These are phyloP conservation scores for Ceratoteleas bidentatus DNA, from an alignment of 1,140 invertebrate genomes.

Conservation along the genomic window DNA sequence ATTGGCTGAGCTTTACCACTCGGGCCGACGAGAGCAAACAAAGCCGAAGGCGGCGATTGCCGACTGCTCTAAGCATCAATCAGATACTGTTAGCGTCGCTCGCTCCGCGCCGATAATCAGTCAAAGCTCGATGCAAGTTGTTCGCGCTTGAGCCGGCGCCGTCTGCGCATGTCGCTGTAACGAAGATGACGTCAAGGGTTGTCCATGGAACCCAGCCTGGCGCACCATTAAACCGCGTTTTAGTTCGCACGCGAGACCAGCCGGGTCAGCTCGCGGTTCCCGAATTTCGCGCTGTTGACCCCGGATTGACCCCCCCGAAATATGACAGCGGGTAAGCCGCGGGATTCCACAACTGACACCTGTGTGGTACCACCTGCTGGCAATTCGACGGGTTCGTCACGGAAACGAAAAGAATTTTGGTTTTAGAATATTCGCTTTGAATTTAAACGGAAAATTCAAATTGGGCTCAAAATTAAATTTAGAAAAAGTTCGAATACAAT, in stretches of 20 bases:
- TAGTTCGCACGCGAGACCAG: constrained; percentile 31
- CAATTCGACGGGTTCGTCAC: no score
- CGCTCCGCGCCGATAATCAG: constrained; percentile 23
- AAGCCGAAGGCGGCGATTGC: constrained; percentile 4
- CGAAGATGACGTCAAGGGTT: constrained; percentile 34
- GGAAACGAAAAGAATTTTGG: no score
- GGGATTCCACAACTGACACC: background rate
- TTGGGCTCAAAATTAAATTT: no score
- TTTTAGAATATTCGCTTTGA: no score
- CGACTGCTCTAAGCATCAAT: constrained; percentile 20
- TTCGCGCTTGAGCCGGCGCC: constrained; percentile 14
- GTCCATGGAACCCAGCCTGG: constrained; percentile 30
- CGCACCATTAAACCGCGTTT: constrained; percentile 42
- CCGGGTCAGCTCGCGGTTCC: background rate
- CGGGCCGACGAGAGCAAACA: background rate
- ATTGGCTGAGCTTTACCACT: constrained; percentile 11
- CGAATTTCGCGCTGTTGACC: background rate
- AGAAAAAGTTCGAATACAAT: no score
- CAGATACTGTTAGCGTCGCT: constrained; percentile 17
- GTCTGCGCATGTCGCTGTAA: constrained; percentile 51
- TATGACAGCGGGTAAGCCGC: constrained; percentile 12
- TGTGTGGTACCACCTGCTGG: constrained; percentile 14
- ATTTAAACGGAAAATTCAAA: no score
- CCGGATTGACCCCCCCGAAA: background rate
- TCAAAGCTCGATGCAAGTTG: constrained; percentile 30